Percentiles rank a stretch among this genome's conserved stretches.
Evolutionary conservation across 1,140 invertebrate species (phyloP).

Genomic region (Drosophila oshimai): DNA sequence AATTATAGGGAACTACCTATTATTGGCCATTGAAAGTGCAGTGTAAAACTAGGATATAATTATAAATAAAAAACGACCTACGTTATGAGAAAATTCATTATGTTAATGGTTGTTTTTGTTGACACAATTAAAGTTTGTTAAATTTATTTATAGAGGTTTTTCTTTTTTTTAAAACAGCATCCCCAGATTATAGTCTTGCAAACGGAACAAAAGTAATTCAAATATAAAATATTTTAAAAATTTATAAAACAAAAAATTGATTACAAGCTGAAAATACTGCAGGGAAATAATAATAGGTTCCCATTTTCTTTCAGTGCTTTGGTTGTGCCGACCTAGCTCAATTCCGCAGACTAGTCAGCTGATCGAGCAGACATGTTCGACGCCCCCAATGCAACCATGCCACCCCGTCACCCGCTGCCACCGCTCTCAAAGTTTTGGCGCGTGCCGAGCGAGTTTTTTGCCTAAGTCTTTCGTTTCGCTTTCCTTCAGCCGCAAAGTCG

Average conservation of each 20-base stretch:
- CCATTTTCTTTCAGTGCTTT: background rate
- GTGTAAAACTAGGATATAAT: no score
- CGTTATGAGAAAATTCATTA: background rate
- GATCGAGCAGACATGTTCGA: constrained; percentile 24
- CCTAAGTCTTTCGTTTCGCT: constrained; percentile 32
- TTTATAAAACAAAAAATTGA: no score
- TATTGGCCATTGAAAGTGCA: no score
- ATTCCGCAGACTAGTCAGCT: constrained; percentile 20
- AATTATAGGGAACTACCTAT: no score
- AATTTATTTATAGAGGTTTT: background rate
- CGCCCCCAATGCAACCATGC: constrained; percentile 18
- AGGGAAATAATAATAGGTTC: no score
- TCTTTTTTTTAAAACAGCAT: no score
- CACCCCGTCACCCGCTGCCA: background rate
- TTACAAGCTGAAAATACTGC: no score
- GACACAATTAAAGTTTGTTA: background rate
- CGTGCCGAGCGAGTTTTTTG: constrained; percentile 41
- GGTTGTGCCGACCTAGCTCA: constrained; percentile 19
- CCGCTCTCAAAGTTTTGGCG: background rate
- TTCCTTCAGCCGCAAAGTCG: background rate
- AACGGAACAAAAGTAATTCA: no score
- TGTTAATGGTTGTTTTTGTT: no score
- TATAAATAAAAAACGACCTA: no score
- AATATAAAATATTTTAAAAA: no score
- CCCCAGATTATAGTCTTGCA: no score